Conservation (phyloP, 2,113 vertebrate genomes). For the Scophthalmus maximus region DNA sequence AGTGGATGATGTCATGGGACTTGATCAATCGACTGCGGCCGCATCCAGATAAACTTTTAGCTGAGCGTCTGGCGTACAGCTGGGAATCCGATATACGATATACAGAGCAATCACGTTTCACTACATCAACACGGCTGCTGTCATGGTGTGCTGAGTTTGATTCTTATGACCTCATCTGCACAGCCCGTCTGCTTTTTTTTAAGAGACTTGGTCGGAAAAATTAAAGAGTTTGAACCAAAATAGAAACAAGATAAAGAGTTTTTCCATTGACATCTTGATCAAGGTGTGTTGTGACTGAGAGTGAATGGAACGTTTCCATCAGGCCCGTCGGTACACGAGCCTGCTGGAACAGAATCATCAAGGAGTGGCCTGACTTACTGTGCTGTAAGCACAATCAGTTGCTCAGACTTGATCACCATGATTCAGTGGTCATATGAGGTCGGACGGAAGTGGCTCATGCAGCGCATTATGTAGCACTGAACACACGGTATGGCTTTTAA, state of each 20-base stretch:
- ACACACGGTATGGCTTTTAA: too few relatives aligned
- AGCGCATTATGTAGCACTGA: not conserved
- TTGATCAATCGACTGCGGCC: not conserved
- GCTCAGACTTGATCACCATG: constrained; percentile 37
- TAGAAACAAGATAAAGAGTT: too few relatives aligned
- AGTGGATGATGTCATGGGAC: not conserved
- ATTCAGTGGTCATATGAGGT: not conserved
- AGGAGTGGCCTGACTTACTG: constrained; percentile 21
- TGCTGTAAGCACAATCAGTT: not conserved
- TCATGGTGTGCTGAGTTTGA: too few relatives aligned
- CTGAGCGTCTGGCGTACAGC: not conserved
- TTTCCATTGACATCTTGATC: not conserved
- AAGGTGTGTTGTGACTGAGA: too few relatives aligned
- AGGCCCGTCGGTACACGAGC: constrained; percentile 24
- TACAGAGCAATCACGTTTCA: too few relatives aligned
- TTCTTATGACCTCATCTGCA: too few relatives aligned
- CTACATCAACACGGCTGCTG: not conserved
- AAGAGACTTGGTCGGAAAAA: too few relatives aligned
- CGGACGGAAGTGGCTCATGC: not conserved
- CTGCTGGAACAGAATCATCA: not conserved
- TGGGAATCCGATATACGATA: not conserved
- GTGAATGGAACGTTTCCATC: not conserved
- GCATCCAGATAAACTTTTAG: not conserved
- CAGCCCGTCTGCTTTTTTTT: too few relatives aligned
- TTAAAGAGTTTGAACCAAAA: too few relatives aligned